Percentiles rank a stretch among this genome's conserved stretches.
These are phyloP conservation scores for Artemisiospiza belli DNA, from an alignment of 2,113 vertebrate species.

Conservation along the genomic window DNA sequence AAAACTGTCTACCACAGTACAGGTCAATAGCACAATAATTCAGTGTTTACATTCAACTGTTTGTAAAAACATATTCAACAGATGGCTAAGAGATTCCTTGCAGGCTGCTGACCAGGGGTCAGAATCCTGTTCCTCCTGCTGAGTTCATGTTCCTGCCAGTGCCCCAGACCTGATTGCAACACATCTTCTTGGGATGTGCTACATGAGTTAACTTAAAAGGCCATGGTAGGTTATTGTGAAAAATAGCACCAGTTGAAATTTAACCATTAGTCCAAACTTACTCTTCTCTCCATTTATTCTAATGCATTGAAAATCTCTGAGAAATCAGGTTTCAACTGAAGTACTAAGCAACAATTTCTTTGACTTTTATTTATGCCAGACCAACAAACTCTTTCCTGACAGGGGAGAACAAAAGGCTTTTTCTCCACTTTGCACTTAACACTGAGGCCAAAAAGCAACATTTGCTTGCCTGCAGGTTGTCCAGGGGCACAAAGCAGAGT, in stretches of 20 bases:
- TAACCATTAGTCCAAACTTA: background rate
- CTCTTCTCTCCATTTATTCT: background rate
- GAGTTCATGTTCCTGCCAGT: rapidly evolving
- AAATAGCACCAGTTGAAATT: background rate
- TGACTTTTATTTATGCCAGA: background rate
- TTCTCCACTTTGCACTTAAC: background rate
- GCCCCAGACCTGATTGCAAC: rapidly evolving
- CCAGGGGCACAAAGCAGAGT: background rate
- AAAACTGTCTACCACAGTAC: background rate
- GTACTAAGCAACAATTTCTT: too few relatives aligned
- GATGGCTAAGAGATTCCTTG: rapidly evolving
- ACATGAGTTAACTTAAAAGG: background rate
- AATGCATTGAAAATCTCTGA: background rate
- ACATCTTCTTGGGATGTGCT: background rate
- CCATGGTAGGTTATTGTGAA: background rate
- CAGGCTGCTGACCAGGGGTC: rapidly evolving
- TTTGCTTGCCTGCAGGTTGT: rapidly evolving
- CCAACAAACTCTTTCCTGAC: rapidly evolving
- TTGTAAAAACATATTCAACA: rapidly evolving
- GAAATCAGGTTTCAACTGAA: background rate
- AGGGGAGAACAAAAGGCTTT: background rate
- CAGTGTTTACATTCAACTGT: background rate
- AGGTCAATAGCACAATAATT: background rate
- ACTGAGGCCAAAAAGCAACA: background rate
- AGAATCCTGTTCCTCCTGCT: rapidly evolving